Base-by-base conservation (phyloP, 1,140 invertebrate genomes). In the Drosophila pseudoananassae region DNA sequence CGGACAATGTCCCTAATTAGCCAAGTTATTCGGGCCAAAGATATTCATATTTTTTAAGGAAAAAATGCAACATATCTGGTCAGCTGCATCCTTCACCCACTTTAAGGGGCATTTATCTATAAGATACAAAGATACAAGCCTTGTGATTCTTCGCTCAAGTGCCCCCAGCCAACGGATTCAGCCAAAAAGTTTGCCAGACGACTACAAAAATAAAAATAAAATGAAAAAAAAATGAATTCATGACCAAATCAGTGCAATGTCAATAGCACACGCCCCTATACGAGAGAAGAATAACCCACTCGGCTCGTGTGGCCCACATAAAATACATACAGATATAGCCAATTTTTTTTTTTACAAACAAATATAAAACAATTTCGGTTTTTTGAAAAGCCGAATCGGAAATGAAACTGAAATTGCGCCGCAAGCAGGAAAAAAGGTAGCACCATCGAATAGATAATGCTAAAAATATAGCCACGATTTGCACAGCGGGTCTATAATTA, bases 241-340 rank as follows among this genome's bases (percentile, higher is more conserved):
- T 73, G 73, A 85, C 60, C 80, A 74, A 66, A 55, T 57, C 69
- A 76, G 47, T 69, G 12, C 80, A 85, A 85, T 85, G 81, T 87
- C 81, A 85, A 84, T 84, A 60, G 47, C 76, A 80, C 50, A 63
- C 57, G 73, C 78, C 66, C 68, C 69, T 60, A 54, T 46, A 50
- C 33, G 12, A 53, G 23, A 54, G 23, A 54, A 47, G 38, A 51
- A 45, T 31, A 38, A 38, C 8, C 51, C 38, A 46, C 23, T 52
- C 40, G 15, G 47, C 47, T 57, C 59, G 76, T 76, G 76, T 76
- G 80, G 40, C 81, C 66, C 76, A 72, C 58, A 68, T 63, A 38
- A 72, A 58, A 61, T 58, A 59, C 36, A 58, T 58, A 46, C 31
- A 17, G 15, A 45, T 15, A 15, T 45, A 45, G 61, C 51, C 29